Percentiles rank a stretch among this genome's conserved stretches.
Conservation (phyloP, 2,888 invertebrate genomes). For the Lepidochrysops patricia region DNA sequence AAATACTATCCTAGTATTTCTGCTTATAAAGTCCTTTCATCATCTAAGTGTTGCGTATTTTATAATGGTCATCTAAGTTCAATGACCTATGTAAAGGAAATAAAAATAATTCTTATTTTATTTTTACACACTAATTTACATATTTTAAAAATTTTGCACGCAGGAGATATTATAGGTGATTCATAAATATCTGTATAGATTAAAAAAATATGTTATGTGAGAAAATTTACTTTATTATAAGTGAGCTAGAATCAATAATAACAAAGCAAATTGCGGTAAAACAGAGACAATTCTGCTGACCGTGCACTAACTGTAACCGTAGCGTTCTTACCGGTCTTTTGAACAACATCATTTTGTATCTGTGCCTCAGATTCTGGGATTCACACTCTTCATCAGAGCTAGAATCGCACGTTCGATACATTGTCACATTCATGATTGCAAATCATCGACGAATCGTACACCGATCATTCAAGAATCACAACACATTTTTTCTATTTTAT, state of each 20-base stretch:
- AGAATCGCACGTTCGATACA: conserved; percentile 18
- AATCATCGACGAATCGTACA: not conserved
- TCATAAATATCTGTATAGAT: too few relatives aligned
- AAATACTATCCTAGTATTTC: not conserved
- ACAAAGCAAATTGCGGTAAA: not conserved
- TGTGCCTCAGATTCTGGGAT: conserved; percentile 44
- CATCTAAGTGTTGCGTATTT: too few relatives aligned
- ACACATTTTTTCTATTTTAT: not conserved
- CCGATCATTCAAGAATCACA: not conserved
- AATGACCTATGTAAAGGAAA: not conserved
- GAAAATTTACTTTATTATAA: too few relatives aligned
- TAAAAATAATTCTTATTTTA: too few relatives aligned
- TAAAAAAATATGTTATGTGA: too few relatives aligned
- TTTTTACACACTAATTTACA: not conserved
- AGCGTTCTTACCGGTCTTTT: conserved; percentile 41
- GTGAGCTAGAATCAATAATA: too few relatives aligned
- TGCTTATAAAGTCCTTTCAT: not conserved
- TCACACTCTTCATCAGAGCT: conserved; percentile 40
- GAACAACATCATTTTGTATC: conserved; percentile 49
- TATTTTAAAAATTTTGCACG: too few relatives aligned
- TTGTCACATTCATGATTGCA: not conserved
- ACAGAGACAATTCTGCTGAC: too few relatives aligned
- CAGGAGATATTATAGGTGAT: too few relatives aligned
- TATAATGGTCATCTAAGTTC: too few relatives aligned
- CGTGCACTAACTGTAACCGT: not conserved